Base-by-base conservation (phyloP, 2,113 vertebrate species). In the Fulmarus glacialis region DNA sequence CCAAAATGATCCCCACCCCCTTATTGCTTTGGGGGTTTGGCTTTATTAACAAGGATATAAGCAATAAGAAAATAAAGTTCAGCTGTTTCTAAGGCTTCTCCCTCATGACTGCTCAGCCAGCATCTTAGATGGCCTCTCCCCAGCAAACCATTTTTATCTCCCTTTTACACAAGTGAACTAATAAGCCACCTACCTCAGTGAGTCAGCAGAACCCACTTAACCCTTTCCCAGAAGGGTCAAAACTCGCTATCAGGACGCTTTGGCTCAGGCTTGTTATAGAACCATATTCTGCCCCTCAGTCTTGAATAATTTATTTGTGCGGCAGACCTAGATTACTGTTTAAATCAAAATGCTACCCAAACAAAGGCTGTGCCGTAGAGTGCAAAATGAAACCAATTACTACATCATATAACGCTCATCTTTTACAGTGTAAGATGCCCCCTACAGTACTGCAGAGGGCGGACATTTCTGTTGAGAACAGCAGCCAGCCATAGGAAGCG, bases 141-240 rank as follows among this genome's bases (percentile, higher is more conserved):
- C 82, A 95, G 82, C 93, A 96, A 96, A 85, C 87, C 94, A 90
- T 97, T 97, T 97, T 94, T 94, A 96, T 96, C 94, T 94, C 59
- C 71, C 47, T 96, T 97, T 97, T 94, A 97, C 94, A 96, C 87
- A 70, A 97, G 93, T 83, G 91, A 96, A 96, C 95, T 97, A 97
- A 97, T 96, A 97, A 97, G 94, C 91, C 91, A 97, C 94, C 93
- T 94, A 96, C 91, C 94, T 96, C 95, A 87, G 92, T 97, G 97
- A 97, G 94, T 97, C 96, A 97, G 97, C 97, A 97, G 96, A 97
- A 97, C 91, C 95, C 94, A 97, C 96, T 97, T 97, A 97, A 97
- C 96, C 94, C 96, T 97, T 97, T 96, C 96, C 87, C 94, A 86
- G 84, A 96, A 95, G 97, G 95, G 94, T 96, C 95, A 97, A 88